Percentiles rank a stretch among this genome's conserved stretches.
phyloP scores from a whole-genome alignment of 2,888 invertebrate species.

The Andrena trimmerana region DNA sequence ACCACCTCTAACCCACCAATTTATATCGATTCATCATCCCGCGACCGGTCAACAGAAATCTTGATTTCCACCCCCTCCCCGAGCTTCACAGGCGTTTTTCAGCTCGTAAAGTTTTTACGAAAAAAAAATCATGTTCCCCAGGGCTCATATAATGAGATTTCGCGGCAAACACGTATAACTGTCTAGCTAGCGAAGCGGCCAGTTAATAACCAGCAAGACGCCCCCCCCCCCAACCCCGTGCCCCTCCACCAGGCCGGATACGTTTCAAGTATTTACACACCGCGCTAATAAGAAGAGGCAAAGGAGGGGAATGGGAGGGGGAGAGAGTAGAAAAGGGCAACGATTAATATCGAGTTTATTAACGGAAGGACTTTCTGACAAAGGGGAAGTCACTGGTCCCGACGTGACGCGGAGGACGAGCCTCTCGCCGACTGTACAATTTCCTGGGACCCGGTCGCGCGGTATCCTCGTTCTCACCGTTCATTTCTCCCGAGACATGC shows the following conservation, averaged over 20 bases:
- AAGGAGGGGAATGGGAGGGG: slow-evolving; percentile 3
- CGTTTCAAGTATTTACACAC: slow-evolving; percentile 47
- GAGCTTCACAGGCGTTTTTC: neutral
- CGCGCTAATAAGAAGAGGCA: slow-evolving; percentile 40
- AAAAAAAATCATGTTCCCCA: slow-evolving; percentile 52
- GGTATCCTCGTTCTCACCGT: slow-evolving; percentile 42
- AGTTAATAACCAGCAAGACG: slow-evolving; percentile 61
- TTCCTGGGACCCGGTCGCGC: slow-evolving; percentile 17
- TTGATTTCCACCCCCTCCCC: neutral
- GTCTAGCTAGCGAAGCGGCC: slow-evolving; percentile 18
- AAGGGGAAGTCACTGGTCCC: slow-evolving; percentile 60
- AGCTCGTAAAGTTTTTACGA: slow-evolving; percentile 11
- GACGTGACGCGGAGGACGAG: slow-evolving; percentile 47
- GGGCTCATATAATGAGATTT: slow-evolving; percentile 65
- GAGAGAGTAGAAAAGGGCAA: slow-evolving; percentile 28
- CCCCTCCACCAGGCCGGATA: slow-evolving; percentile 9
- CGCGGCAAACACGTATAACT: slow-evolving; percentile 60
- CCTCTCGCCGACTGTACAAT: slow-evolving; percentile 36
- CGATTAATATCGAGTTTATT: slow-evolving; percentile 74
- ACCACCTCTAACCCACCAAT: neutral
- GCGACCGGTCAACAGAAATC: neutral
- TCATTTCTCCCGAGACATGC: slow-evolving; percentile 66
- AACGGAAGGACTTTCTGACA: slow-evolving; percentile 63
- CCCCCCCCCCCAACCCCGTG: neutral
- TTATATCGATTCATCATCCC: neutral